These are phyloP conservation scores for Agrilus biguttatus DNA, from an alignment of 2,888 invertebrate genomes.

Conservation along the genomic window DNA sequence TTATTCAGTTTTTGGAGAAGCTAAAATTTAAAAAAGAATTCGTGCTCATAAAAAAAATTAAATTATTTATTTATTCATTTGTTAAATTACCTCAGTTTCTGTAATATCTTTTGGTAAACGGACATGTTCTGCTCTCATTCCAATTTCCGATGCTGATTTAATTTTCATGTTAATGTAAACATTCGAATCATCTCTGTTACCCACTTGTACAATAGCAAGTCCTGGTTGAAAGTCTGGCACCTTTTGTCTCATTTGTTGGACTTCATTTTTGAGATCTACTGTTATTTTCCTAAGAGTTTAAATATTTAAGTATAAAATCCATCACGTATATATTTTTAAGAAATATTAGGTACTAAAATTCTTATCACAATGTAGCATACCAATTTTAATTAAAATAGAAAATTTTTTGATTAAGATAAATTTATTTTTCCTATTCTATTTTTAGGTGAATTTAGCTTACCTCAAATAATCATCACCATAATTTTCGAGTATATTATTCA, in stretches of 20 bases:
- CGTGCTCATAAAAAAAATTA: neutral
- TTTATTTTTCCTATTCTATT: too few species aligned
- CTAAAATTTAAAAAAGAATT: conserved; percentile 29
- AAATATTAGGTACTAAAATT: too few species aligned
- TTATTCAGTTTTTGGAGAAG: conserved; percentile 51
- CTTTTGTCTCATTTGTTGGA: conserved; percentile 39
- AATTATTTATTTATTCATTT: neutral
- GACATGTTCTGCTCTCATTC: conserved; percentile 69
- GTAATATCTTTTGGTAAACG: conserved; percentile 66
- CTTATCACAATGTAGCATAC: too few species aligned
- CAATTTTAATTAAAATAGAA: too few species aligned
- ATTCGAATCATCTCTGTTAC: conserved; percentile 91
- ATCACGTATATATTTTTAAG: neutral
- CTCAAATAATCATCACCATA: too few species aligned
- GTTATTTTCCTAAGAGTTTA: conserved; percentile 49
- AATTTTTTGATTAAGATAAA: too few species aligned
- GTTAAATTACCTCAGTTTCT: conserved; percentile 52
- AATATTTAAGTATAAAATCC: conserved; percentile 4
- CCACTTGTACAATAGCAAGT: conserved; percentile 91
- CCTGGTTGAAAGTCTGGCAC: conserved; percentile 54
- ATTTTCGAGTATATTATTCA: too few species aligned
- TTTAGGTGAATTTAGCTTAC: too few species aligned
- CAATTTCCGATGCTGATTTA: conserved; percentile 81
- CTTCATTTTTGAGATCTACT: conserved; percentile 50
- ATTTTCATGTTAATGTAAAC: conserved; percentile 96